Base-by-base conservation (phyloP, 2,888 invertebrate species). In the Micropterix aruncella region DNA sequence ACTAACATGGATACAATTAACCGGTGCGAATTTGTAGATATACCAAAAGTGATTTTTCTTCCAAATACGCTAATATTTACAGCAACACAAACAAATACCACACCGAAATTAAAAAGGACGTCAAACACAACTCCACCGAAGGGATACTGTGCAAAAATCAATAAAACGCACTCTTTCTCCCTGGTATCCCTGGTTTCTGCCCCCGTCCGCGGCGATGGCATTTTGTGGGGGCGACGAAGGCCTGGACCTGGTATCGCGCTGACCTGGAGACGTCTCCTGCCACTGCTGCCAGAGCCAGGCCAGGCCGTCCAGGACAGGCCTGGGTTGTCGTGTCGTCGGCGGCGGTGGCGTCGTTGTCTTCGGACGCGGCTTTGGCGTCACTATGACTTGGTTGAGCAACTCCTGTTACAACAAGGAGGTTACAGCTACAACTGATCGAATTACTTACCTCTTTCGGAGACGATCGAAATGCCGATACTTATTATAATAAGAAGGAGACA, bases 261-360 rank as follows among this genome's bases (percentile, higher is more conserved):
- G 55, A 2, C 62, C 67, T 9, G 71, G 68, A 2, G 58, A 67
- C 9, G 74, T 74, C 27, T 75, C 72, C 41, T 73, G 63, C 74
- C 74, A 75, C 52, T 73, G 70, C 56, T 71, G 70, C 74, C 74
- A 74, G 9, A 75, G 58, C 74, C 74, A 75, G 16, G 73, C 66
- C 40, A 75, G 54, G n/a, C 74, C 74, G 41, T 74, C 74, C 47
- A 74, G 52, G 40, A 74, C 60, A 3, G 78, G 75, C 49, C 65
- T 60, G 58, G 68, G 50, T 3, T 61, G 58, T 16, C 59, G 52
- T 12, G 66, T 65, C 5, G 70, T 61, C n/a, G 74, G 63, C 7
- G 70, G 65, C 2, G 68, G 62, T 18, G 62, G 62, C 19, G 60
- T 60, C n/a, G 63, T 55, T 43, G 58, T 45, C 19, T 68, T 69